Conservation (phyloP, 2,113 vertebrate species). For the Todiramphus chloris region DNA sequence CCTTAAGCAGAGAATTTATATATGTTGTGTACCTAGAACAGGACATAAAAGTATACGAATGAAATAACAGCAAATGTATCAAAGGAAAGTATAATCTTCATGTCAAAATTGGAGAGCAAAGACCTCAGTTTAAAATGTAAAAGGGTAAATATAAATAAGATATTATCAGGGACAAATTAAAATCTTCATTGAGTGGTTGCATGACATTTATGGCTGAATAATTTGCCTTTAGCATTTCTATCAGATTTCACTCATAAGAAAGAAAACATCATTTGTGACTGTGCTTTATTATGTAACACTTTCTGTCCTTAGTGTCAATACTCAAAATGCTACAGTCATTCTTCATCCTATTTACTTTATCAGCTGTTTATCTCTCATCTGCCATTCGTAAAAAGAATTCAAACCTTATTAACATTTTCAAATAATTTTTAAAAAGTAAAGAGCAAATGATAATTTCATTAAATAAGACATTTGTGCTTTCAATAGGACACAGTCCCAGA, state of each 20-base stretch:
- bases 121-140: neutral
- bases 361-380: constrained; percentile 60
- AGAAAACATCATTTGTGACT: constrained; percentile 40
- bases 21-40: neutral
- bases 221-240: constrained; percentile 55
- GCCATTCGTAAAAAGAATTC: constrained; percentile 1
- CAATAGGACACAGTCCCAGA: neutral
- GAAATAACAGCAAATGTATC: neutral
- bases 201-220: constrained; percentile 52
- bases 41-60: fast-evolving
- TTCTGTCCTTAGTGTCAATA: constrained; percentile 62
- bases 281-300: constrained; percentile 69
- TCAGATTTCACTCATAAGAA: constrained; percentile 56
- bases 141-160: neutral
- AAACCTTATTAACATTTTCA: neutral
- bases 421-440: neutral
- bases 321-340: constrained; percentile 39
- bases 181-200: neutral
- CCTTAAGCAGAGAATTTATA: neutral
- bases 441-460: neutral
- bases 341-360: constrained; percentile 64
- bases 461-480: neutral
- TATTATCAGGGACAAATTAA: constrained; percentile 16
- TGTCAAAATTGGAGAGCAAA: neutral
- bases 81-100: neutral